Evolutionary conservation across 2,888 invertebrate species (phyloP), one percentile per base, ranked within the genome.

Genomic region (Drosophila fulvimacula): DNA sequence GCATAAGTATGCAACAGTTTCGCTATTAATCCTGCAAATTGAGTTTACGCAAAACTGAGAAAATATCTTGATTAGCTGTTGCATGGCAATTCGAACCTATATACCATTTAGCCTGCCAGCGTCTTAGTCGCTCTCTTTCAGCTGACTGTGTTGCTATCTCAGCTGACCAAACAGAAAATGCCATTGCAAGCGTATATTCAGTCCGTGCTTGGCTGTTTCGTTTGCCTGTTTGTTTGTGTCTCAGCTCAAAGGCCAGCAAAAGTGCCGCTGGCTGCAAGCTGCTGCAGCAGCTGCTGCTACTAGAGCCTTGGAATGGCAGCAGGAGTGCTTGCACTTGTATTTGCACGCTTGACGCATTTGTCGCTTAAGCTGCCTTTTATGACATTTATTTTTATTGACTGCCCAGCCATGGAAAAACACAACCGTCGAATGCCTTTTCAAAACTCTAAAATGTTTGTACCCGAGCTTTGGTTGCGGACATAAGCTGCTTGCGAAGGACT

Each of bases 331-430:
- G 38, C 30, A 44, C 42, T 61, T 19, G 62, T 76, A 68, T 70
- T 73, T 78, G 70, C 52, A 53, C 72, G 49, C 63, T 67, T 67
- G 56, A 65, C 65, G 69, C 73, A 76, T 78, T 84, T 78, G 75
- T 58, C 71, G 69, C 63, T 67, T 84, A 87, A 85, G 87, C 87
- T 79, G 64, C 79, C 71, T 73, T 77, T 85, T 87, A 81, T 82
- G 82, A 87, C 85, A 87, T 85, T 85, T 87, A 85, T 85, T 85
- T 85, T 87, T 87, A 85, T 85, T 85, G 87, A 86, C 83, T 79
- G 66, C 74, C 66, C 60, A 74, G 49, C 55, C 46, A 46, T 46
- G 69, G 51, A 49, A 65, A 72, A 72, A 76, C 72, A 76, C 32
- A 34, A 17, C 56, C 69, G 57, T 69, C 52, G 52, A 67, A 75